Conservation (phyloP, 53 echinoderm and acorn worm genomes). For the Crossaster papposus region DNA sequence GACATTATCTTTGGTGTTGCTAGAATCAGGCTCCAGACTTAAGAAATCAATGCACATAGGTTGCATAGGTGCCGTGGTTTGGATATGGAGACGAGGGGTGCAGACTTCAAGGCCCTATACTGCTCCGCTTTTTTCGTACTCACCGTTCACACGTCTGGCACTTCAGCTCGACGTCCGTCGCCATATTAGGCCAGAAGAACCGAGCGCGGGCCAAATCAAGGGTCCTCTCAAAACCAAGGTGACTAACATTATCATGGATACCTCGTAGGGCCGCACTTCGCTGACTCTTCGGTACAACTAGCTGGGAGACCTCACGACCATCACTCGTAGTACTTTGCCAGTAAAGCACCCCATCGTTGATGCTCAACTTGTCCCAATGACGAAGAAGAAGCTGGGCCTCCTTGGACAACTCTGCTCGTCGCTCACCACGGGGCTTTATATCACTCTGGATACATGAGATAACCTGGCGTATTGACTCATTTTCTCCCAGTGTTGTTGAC, state of each 20-base stretch:
- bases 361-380: slow-evolving; percentile 1
- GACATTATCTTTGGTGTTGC: slow-evolving; percentile 41
- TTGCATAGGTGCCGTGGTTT: slow-evolving; percentile 42
- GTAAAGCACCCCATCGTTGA: not conserved
- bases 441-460: not conserved
- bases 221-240: slow-evolving; percentile 68
- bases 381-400: slow-evolving; percentile 14
- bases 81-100: slow-evolving; percentile 33
- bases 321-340: not conserved
- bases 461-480: not conserved
- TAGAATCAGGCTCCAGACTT: slow-evolving; percentile 40
- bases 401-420: not conserved
- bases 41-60: slow-evolving; percentile 63
- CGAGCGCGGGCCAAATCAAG: slow-evolving; percentile 59
- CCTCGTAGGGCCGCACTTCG: slow-evolving; percentile 34
- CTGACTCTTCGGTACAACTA: slow-evolving; percentile 49
- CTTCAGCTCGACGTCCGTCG: slow-evolving; percentile 29
- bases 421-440: too few relatives aligned
- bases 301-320: not conserved
- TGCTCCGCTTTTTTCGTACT: slow-evolving; percentile 22
- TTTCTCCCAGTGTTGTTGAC: too few relatives aligned
- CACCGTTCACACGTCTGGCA: slow-evolving; percentile 67
- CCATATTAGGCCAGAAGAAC: slow-evolving; percentile 75
- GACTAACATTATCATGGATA: slow-evolving; percentile 67
- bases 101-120: slow-evolving; percentile 21